Base-by-base conservation (phyloP, 2,888 invertebrate species). In the Athalia circularis region DNA sequence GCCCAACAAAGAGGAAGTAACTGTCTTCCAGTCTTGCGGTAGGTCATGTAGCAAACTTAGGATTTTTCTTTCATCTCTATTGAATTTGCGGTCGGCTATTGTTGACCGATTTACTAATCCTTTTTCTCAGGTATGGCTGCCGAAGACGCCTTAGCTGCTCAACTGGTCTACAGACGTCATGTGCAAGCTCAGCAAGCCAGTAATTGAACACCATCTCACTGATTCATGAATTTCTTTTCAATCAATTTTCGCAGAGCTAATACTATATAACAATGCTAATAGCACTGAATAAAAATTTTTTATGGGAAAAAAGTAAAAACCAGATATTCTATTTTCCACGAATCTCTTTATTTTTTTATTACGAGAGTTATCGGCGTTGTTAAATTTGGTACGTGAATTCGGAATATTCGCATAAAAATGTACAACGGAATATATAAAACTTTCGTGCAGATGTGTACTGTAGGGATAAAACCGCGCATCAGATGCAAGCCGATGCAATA, bases 21-120 rank as follows among this genome's bases (percentile, higher is more conserved):
- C 93, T 4, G 88, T 94, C n/a, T 94, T 94, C 84, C 94, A 94
- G 85, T 94, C 94, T n/a, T 88, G n/a, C 5, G 70, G 70, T 70
- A 70, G n/a, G 59, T 59, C 13, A 29, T 29, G 29, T 29, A 29
- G 45, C 43, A 15, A 94, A 85, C 94, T 94, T 93, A 84, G 86
- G 86, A 85, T 29, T 70, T 54, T 62, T 50, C 68, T 29, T 70
- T 13, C 65, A 9, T 15, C 9, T 70, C 29, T 45, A 15, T 43
- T 62, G 15, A 11, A 64, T 29, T 29, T 29, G 48, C 15, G 54
- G 47, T 77, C 62, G 54, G 62, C 7, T 59, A 59, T 64, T 48
- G 9, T 5, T 61, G 64, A 65, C 15, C 29, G 29, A 29, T 29
- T 65, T 7, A 59, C 11, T 79, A 6, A 65, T 61, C 57, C 82